Evolutionary conservation across 2,888 invertebrate species (phyloP), one percentile per base, ranked within the genome.

Genomic region (Phanerotoma sp.): DNA sequence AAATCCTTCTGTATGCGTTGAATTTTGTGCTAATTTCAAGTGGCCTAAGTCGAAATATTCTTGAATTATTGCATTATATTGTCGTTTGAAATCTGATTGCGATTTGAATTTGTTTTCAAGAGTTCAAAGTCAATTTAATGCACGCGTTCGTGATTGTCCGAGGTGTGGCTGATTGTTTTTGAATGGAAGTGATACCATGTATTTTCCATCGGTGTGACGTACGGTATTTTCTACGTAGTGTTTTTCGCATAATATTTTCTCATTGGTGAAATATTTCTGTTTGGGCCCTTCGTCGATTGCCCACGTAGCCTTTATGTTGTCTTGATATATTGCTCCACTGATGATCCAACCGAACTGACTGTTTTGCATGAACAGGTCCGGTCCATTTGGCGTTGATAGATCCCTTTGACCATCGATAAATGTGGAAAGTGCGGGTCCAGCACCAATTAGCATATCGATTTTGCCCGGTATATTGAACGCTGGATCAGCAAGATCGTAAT

Each of bases 121-220:
- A 7, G 48, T 18, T 11, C 44, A n/a, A n/a, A n/a, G 44, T 9
- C 61, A 35, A 32, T 51, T 42, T 10, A 51, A 18, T 10, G 50
- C 61, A 4, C 45, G 48, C 4, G 2, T n/a, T 11, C 52, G 42
- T 6, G 56, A 48, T 5, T 49, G 32, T 16, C 56, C 54, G 4
- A 58, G 11, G 4, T 16, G 30, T 10, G 13, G 9, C n/a, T 16
- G 37, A 5, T 41, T 33, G 4, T 50, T 40, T 16, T 60, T 58
- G 33, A 60, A 60, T 7, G 58, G 53, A 1, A 60, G 33, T 9
- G 55, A 50, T 1, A 62, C 55, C 2, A 55, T 40, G 38, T 60
- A 60, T 7, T 46, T 32, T 6, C 60, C 58, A 1, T 44, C 37
- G 4, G 7, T 3, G 3, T 49, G 42, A 1, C 50, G 40, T 3